Base-by-base conservation (phyloP, 2,113 vertebrate species). In the Neodon shergylaensis region DNA sequence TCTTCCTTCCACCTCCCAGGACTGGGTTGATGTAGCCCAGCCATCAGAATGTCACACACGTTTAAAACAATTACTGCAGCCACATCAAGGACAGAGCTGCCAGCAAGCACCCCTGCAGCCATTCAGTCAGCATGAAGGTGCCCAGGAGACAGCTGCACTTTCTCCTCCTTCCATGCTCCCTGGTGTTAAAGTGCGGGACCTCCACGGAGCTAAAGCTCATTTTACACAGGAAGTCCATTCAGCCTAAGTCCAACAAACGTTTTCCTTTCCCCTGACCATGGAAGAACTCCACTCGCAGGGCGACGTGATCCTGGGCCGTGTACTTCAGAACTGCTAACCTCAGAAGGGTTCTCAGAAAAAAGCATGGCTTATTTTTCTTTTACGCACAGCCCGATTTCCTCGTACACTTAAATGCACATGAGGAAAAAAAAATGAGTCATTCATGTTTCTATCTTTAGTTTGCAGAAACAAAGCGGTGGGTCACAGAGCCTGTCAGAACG, bases 271-370 rank as follows among this genome's bases (percentile, higher is more conserved):
- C 90, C 85, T 42, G 44, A 74, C 42, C 63, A 36, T 96, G 91
- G 94, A 54, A 89, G 54, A 88, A 49, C 82, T 63, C 63, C 10
- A 85, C 47, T 96, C 77, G 9, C 79, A 39, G 93, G 88, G 93
- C 66, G 6, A 68, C 36, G 4, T 72, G 92, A 77, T 68, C 76
- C 97, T 49, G 94, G 78, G 66, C 96, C 92, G 90, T 92, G 33
- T 28, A 31, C 97, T 98, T 98, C 93, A 94, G 97, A 97, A 87
- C 31, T 74, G 93, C 97, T 98, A 95, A 97, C 98, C 98, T 98
- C 98, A 98, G 98, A 98, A 97, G 97, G 96, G 88, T 83, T 33
- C 87, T 96, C 85, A 92, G 91, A 90, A 72, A 96, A 72, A 49
- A 94, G 70, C 88, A 44, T 4, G 47, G n/a, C n/a, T 4, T 22